Evolutionary conservation across 2,113 vertebrate genomes (phyloP).

Genomic region (Carettochelys insculpta): DNA sequence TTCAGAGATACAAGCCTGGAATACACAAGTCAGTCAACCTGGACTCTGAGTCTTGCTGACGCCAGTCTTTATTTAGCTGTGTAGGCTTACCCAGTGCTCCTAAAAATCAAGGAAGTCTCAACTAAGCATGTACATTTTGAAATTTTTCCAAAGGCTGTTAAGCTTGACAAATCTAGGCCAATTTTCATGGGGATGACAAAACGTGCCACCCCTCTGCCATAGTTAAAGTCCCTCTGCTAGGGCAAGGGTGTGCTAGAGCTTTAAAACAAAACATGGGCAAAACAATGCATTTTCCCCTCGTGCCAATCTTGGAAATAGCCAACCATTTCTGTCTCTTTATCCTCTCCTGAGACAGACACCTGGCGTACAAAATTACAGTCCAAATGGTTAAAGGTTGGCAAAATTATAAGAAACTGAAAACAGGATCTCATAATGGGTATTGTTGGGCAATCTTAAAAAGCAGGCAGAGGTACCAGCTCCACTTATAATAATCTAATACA

Average conservation of each 20-base stretch:
- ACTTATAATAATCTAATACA: not conserved
- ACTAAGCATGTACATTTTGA: not conserved
- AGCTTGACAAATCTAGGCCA: not conserved
- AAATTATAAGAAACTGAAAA: not conserved
- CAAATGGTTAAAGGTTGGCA: not conserved
- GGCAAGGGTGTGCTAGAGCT: not conserved
- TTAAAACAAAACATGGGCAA: not conserved
- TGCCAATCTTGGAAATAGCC: fast-evolving
- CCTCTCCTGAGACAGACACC: not conserved
- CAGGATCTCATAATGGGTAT: not conserved
- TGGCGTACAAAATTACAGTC: not conserved
- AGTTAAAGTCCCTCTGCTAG: not conserved
- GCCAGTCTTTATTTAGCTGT: not conserved
- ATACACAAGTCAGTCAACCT: not conserved
- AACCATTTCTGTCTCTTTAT: fast-evolving
- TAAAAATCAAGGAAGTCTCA: not conserved
- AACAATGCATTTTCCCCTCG: not conserved
- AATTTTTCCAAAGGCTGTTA: not conserved
- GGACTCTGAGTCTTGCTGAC: not conserved
- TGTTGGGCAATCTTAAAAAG: not conserved
- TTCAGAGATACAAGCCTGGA: not conserved
- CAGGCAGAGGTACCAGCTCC: not conserved
- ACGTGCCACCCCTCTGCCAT: not conserved
- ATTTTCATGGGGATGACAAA: not conserved
- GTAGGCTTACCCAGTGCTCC: not conserved